Base-by-base conservation (phyloP, 2,113 vertebrate genomes). In the Salvelinus fontinalis region DNA sequence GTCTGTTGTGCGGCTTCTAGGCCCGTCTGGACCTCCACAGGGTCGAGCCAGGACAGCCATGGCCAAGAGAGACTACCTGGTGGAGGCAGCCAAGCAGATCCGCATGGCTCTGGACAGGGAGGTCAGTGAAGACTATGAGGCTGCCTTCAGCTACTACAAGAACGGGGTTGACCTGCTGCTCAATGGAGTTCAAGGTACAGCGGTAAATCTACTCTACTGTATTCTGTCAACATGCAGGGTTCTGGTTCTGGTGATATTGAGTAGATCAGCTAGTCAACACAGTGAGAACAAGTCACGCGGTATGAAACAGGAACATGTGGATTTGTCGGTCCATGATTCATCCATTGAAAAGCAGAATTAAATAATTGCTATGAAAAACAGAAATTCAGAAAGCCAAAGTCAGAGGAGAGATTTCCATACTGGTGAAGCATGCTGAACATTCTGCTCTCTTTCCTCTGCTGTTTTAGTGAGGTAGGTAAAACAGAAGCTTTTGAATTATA, bases 121-220 rank as follows among this genome's bases (percentile, higher is more conserved):
- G 31, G 96, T 97, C 75, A 96, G 95, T 4, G 98, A 98, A 85
- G 97, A 99, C 90, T 99, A 99, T 0, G 95, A 99, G 84, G 98
- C 97, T 1, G 96, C 98, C 66, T 99, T 99, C 92, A 97, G 95
- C 86, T 96, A 99, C 92, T 99, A 99, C 84, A 97, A 99, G 93
- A 99, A 98, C 0, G 95, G 98, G 0, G 97, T 99, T 84, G 98
- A 98, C 13, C 87, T 99, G 74, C 94, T 99, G 81, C 94, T 99
- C 20, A 96, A 94, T 0, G 97, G 98, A 2, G 94, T 99, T 68
- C 96, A 98, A 27, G 95, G 96, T 96, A 86, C 75, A 62, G n/a
- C 0, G 59, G n/a, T 62, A 22, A 62, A 54, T 54, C 51, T 8
- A 62, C 59, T 62, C 8, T 60, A 62, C 59, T 22, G 59, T 24